Conservation (phyloP, 2,797 vertebrate species). For the Heterohyrax brucei region DNA sequence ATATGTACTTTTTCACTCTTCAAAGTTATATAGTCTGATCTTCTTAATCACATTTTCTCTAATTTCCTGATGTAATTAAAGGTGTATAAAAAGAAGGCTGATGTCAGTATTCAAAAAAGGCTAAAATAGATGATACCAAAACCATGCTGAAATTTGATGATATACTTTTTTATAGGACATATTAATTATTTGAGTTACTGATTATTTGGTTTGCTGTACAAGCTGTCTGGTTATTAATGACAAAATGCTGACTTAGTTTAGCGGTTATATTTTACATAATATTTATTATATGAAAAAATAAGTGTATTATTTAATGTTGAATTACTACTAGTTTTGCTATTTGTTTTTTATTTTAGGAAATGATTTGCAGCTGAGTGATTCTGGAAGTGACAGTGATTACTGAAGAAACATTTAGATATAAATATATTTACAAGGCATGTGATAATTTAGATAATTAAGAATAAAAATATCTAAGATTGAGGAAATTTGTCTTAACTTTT, state of each 20-base stretch:
- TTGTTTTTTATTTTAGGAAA: conserved; percentile 93
- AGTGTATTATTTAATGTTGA: conserved; percentile 50
- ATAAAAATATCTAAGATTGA: conserved; percentile 86
- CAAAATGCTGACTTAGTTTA: not conserved
- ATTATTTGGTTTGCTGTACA: conserved; percentile 43
- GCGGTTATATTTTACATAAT: conserved; percentile 27
- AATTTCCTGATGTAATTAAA: conserved; percentile 63
- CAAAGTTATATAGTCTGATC: conserved; percentile 26
- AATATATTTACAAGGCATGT: conserved; percentile 79
- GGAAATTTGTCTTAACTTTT: conserved; percentile 87
- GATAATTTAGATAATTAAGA: conserved; percentile 89
- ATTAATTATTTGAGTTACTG: conserved; percentile 59
- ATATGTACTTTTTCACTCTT: conserved; percentile 28
- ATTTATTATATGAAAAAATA: conserved; percentile 36
- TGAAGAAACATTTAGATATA: conserved; percentile 89
- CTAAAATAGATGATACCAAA: conserved; percentile 35
- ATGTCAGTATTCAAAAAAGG: conserved; percentile 45
- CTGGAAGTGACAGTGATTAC: conserved; percentile 97
- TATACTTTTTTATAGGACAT: conserved; percentile 41
- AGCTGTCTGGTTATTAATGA: conserved; percentile 63
- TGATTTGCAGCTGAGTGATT: conserved; percentile 98
- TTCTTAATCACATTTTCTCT: conserved; percentile 50
- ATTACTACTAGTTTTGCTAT: conserved; percentile 70
- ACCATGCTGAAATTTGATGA: conserved; percentile 38
- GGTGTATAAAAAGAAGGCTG: not conserved